These are phyloP conservation scores for Drymonia ruficornis DNA, from an alignment of 2,888 invertebrate species.

Conservation along the genomic window DNA sequence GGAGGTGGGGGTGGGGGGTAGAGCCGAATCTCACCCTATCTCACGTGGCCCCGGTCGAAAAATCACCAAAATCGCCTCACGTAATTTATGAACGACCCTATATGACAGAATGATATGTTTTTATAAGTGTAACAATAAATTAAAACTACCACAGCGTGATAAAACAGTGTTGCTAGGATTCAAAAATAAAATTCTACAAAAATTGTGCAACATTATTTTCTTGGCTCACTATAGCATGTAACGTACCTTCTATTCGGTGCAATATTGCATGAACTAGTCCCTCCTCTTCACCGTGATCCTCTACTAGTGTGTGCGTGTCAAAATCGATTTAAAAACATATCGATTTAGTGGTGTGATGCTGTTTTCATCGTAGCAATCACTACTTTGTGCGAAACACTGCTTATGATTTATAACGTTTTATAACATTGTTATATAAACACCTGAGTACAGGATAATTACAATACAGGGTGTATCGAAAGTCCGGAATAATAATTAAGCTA, in stretches of 20 bases:
- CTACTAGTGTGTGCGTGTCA: slow-evolving; percentile 61
- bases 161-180: neutral
- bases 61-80: no score
- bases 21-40: no score
- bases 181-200: neutral
- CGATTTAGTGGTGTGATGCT: neutral
- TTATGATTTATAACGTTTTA: no score
- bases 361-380: no score
- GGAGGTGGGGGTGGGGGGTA: no score
- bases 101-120: neutral
- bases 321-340: slow-evolving; percentile 7
- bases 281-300: slow-evolving; percentile 66
- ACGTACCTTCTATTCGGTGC: slow-evolving; percentile 75
- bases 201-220: neutral
- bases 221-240: neutral
- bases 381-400: no score
- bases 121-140: neutral
- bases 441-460: no score
- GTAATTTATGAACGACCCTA: no score
- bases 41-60: no score
- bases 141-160: neutral
- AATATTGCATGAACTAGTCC: slow-evolving; percentile 72
- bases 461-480: no score
- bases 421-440: no score
- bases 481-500: no score